Percentiles rank a stretch among this genome's conserved stretches.
Conservation (phyloP, 2,888 invertebrate species). For the Dryococelus australis region DNA sequence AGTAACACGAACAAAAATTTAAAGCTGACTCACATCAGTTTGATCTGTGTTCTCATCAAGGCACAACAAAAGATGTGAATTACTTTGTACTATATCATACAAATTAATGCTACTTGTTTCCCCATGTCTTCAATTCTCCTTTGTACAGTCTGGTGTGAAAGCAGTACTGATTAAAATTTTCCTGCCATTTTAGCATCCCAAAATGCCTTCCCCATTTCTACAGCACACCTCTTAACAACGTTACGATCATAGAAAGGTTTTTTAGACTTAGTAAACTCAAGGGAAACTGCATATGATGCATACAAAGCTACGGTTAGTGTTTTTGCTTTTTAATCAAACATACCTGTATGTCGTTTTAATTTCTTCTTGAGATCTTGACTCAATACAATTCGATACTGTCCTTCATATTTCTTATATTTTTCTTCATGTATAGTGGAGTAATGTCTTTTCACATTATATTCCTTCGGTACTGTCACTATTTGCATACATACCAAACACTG, state of each 20-base stretch:
- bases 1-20: no score
- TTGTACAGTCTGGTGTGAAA: conserved; percentile 20
- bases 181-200: neutral
- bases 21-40: neutral
- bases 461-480: conserved; percentile 5
- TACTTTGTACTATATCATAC: neutral
- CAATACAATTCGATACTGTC: neutral
- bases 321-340: neutral
- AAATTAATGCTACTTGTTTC: conserved; percentile 4
- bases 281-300: neutral
- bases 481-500: conserved; percentile 4
- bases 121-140: neutral
- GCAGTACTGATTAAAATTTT: neutral
- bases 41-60: conserved; percentile 20
- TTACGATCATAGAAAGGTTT: neutral
- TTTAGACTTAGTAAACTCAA: neutral
- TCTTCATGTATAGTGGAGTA: conserved; percentile 20
- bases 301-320: conserved; percentile 8
- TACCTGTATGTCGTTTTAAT: neutral
- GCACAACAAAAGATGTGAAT: neutral
- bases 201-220: neutral
- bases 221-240: neutral
- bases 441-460: conserved; percentile 27
- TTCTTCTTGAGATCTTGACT: neutral
- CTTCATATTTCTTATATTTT: conserved; percentile 6